Conservation (phyloP, 2,888 invertebrate genomes). For the Marasmarcha lunaedactyla region DNA sequence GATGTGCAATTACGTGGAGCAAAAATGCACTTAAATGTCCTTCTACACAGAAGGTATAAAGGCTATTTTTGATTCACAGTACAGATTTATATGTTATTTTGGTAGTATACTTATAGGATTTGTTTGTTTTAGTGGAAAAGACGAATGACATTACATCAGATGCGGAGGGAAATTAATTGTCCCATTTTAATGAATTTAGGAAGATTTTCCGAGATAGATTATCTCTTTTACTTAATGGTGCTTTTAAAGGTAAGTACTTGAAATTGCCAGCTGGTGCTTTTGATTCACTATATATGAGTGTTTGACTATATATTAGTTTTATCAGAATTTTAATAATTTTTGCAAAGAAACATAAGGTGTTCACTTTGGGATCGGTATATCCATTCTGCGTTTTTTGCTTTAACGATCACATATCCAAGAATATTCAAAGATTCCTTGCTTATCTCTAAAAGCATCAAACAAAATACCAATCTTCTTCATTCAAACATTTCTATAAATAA, state of each 20-base stretch:
- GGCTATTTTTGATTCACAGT: conserved; percentile 14
- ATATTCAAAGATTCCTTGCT: too few species aligned
- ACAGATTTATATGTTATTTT: conserved; percentile 21
- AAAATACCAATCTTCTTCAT: conserved; percentile 39
- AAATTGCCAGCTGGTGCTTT: too few species aligned
- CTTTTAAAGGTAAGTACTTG: not conserved
- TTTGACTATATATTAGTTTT: too few species aligned
- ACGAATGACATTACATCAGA: conserved; percentile 54
- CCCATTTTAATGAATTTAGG: conserved; percentile 60
- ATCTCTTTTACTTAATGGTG: conserved; percentile 34
- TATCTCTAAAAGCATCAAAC: too few species aligned
- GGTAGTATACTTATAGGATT: conserved; percentile 61
- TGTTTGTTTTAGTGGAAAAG: conserved; percentile 62
- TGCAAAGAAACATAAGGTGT: too few species aligned
- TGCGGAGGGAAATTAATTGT: conserved; percentile 53
- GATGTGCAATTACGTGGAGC: not conserved
- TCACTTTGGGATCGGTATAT: too few species aligned
- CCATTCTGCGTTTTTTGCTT: too few species aligned
- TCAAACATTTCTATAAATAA: conserved; percentile 56
- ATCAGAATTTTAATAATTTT: too few species aligned
- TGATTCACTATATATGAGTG: too few species aligned
- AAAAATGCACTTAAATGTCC: conserved; percentile 20
- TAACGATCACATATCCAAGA: too few species aligned
- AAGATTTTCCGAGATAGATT: conserved; percentile 38
- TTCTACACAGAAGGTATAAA: conserved; percentile 15